Conservation (phyloP, 2,888 invertebrate genomes). For the Cataglyphis rosenhaueri region DNA sequence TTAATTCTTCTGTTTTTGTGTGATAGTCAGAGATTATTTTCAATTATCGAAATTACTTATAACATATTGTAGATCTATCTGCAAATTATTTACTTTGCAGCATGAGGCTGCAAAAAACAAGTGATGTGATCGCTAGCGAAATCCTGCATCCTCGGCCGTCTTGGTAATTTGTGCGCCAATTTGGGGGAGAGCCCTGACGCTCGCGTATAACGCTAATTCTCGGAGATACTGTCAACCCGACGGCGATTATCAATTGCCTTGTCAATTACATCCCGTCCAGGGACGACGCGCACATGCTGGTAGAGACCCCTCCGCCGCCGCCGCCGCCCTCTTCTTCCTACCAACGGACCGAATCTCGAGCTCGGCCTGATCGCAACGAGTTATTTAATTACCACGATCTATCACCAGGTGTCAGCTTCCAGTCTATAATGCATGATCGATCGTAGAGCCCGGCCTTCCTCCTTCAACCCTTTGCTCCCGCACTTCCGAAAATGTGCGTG, state of each 20-base stretch:
- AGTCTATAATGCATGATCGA: constrained; percentile 85
- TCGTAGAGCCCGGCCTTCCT: constrained; percentile 72
- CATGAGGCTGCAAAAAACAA: not conserved
- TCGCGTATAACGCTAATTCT: constrained; percentile 72
- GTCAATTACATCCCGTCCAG: constrained; percentile 82
- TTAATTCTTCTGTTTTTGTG: not conserved
- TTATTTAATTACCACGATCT: constrained; percentile 85
- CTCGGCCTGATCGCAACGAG: constrained; percentile 80
- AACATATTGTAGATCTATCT: not conserved
- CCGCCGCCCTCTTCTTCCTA: constrained; percentile 52
- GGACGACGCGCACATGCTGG: constrained; percentile 77
- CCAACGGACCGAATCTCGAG: constrained; percentile 74
- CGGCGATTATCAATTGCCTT: constrained; percentile 83
- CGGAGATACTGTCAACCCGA: constrained; percentile 77
- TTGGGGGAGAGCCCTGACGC: constrained; percentile 55
- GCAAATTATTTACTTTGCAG: constrained; percentile 6
- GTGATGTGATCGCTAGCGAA: constrained; percentile 1
- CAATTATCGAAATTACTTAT: not conserved
- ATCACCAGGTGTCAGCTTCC: constrained; percentile 83
- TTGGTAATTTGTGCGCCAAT: constrained; percentile 60
- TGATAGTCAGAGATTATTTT: not conserved
- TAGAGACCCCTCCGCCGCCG: constrained; percentile 68
- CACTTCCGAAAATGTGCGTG: constrained; percentile 50
- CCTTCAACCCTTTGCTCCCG: constrained; percentile 70
- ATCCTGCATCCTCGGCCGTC: constrained; percentile 45